Base-by-base conservation (phyloP, 1,140 invertebrate species). In the Drosophila nigrodunni region DNA sequence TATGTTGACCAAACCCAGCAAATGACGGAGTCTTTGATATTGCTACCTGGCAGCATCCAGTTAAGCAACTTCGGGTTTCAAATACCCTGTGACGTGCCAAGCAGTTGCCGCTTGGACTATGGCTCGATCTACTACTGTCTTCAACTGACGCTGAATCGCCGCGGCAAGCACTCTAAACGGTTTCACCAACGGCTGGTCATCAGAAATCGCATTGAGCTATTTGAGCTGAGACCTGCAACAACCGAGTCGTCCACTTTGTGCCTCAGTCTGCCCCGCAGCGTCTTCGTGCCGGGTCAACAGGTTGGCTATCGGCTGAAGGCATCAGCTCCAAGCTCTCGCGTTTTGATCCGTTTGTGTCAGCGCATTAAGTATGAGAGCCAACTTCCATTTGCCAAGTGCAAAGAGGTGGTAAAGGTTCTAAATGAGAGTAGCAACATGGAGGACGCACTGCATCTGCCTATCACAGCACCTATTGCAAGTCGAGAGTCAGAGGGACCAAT, bases 241-340 rank as follows among this genome's bases (percentile, higher is more conserved):
- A 43, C 35, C 15, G 55, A 67, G 6, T 46, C 15, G 1, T 13
- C 25, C 4, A 10, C 13, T 0, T 41, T 79, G 11, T 11, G 25
- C 0, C 74, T 91, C 0, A 37, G 7, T 5, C n/a, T 89, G 7
- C 44, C 74, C 0, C 85, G 88, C 34, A 89, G 73, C 67, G 66
- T 81, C 9, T 91, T 69, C 58, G 88, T 81, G 43, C 88, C 88
- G 0, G 88, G 88, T 0, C 88, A 91, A 34, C 59, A 18, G 21
- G 69, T 90, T 13, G 13, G 7, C 49, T 90, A 69, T 52, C 47
- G 61, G n/a, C 15, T 87, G 15, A 8, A 35, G 4, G 9, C 69
- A 6, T 54, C 65, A 2, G 34, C 0, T 9, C 39, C n/a, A 34
- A 54, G 8, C 21, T 7, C 13, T 41, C 0, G 11, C 11, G 7